A percentile compares a stretch with the other conserved stretches of the same genome.
Evolutionary conservation across 2,113 vertebrate species (phyloP).

Genomic region (Dendrocopos noguchii): DNA sequence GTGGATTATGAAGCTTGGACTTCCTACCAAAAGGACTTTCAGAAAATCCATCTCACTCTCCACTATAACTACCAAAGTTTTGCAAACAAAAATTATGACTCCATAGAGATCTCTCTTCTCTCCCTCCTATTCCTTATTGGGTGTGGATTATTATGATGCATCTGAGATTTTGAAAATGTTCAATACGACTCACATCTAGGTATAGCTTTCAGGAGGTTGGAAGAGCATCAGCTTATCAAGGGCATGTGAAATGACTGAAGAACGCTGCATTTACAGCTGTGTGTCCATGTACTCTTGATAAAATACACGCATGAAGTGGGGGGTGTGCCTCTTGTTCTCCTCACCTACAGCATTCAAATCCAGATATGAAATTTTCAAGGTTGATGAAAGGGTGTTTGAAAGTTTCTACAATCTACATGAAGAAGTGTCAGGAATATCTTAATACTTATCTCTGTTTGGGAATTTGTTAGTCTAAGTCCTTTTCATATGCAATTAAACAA

Average conservation of each 20-base stretch:
- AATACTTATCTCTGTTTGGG: background rate
- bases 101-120: background rate
- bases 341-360: background rate
- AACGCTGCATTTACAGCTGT: background rate
- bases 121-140: background rate
- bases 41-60: background rate
- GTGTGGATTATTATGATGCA: background rate
- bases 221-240: background rate
- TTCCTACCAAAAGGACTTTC: background rate
- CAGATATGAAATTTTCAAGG: background rate
- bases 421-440: background rate
- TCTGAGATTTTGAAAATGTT: background rate
- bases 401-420: background rate
- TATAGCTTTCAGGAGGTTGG: background rate
- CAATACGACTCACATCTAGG: background rate
- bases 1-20: background rate
- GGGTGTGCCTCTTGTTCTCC: too few relatives aligned
- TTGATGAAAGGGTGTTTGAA: background rate
- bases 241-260: background rate
- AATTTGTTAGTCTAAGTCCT: background rate
- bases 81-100: background rate
- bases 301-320: background rate
- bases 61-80: background rate
- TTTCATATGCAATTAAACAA: background rate
- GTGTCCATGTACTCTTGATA: background rate